Evolutionary conservation across 2,888 invertebrate species (phyloP).

Genomic region (Periphyllus acericola): DNA sequence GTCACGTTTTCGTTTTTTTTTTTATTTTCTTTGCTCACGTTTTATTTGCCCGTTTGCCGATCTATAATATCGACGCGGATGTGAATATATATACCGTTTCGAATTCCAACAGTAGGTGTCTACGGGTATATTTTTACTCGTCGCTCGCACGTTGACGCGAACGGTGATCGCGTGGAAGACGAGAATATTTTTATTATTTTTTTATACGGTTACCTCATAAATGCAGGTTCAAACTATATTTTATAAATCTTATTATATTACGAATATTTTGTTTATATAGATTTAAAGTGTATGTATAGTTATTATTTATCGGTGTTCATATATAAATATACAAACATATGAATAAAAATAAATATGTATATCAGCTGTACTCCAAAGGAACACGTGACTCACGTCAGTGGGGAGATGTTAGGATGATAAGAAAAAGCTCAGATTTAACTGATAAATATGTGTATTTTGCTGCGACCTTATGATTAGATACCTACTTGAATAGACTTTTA

Average conservation of each 20-base stretch:
- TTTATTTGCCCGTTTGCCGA: neutral
- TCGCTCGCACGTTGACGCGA: too few species aligned
- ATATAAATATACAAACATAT: neutral
- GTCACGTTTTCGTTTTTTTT: too few species aligned
- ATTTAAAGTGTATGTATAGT: neutral
- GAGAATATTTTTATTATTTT: neutral
- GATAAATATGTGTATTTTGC: conserved; percentile 12
- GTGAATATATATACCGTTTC: too few species aligned
- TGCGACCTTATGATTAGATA: conserved; percentile 24
- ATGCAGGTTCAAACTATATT: conserved; percentile 38
- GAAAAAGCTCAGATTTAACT: conserved; percentile 13
- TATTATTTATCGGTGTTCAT: conserved; percentile 36
- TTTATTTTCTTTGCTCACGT: neutral
- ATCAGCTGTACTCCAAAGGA: conserved; percentile 33
- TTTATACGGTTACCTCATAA: conserved; percentile 46
- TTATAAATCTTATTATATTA: conserved; percentile 31
- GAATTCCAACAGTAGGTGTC: neutral
- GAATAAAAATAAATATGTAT: neutral
- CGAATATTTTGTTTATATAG: conserved; percentile 11
- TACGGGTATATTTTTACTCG: neutral
- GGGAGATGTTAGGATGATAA: neutral
- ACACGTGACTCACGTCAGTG: neutral
- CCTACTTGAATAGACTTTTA: conserved; percentile 53
- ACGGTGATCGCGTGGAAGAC: neutral
- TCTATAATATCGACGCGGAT: neutral